Conservation (phyloP, 2,113 vertebrate genomes). For the Ptychochromis oligacanthus region DNA sequence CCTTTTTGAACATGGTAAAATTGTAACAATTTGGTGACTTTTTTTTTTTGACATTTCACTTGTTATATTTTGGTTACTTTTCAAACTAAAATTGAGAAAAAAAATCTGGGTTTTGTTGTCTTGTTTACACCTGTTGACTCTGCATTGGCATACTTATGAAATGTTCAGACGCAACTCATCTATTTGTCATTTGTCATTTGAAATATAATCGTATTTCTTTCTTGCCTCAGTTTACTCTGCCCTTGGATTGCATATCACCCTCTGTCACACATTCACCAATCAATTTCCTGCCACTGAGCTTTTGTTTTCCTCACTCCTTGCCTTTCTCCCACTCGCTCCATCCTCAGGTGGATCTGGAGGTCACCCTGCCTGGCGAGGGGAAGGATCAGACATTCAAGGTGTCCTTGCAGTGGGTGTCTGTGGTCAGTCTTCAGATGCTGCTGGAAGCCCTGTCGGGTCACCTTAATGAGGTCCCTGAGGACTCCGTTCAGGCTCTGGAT, state of each 20-base stretch:
- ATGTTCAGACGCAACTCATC: background rate
- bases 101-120: background rate
- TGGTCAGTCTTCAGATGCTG: slow-evolving; percentile 97
- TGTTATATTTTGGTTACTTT: background rate
- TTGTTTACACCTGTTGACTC: background rate
- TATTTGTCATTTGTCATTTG: background rate
- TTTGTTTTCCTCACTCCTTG: background rate
- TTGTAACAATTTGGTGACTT: background rate
- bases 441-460: slow-evolving; percentile 95
- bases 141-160: background rate
- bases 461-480: slow-evolving; percentile 95
- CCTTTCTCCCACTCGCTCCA: background rate
- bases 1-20: background rate
- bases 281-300: background rate
- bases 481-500: slow-evolving; percentile 96
- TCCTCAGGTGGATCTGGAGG: slow-evolving; percentile 96
- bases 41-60: background rate
- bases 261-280: background rate
- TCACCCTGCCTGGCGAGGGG: slow-evolving; percentile 96
- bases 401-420: slow-evolving; percentile 98
- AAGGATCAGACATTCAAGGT: slow-evolving; percentile 99
- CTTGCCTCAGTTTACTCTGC: background rate
- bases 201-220: slow-evolving; percentile 1
- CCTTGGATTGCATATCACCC: background rate
- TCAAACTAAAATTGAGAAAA: no score